Percentiles rank a stretch among this genome's conserved stretches.
Evolutionary conservation across 1,140 invertebrate species (phyloP).

Genomic region (Eurosta solidaginis): DNA sequence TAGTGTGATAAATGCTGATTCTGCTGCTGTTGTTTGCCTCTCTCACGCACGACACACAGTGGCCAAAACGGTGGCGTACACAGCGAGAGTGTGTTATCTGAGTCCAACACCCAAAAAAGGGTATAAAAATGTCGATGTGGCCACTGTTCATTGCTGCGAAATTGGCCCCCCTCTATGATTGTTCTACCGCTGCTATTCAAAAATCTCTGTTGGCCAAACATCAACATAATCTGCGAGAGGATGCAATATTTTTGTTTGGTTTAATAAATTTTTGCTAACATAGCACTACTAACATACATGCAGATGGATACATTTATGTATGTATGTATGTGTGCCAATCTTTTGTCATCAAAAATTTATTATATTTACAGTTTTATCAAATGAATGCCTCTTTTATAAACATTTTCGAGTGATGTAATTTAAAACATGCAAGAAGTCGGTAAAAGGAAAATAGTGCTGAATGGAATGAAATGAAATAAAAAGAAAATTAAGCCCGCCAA

Average conservation of each 20-base stretch:
- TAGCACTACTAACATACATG: not conserved
- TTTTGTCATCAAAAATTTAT: too few species aligned
- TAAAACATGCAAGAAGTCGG: too few species aligned
- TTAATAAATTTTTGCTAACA: not conserved
- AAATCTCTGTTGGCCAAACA: not conserved
- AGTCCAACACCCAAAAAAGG: slow-evolving; percentile 40
- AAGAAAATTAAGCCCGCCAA: too few species aligned
- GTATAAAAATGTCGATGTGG: slow-evolving; percentile 36
- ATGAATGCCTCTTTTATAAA: too few species aligned
- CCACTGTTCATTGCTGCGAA: not conserved
- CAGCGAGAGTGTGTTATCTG: slow-evolving; percentile 35
- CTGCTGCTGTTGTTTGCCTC: not conserved
- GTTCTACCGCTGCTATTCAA: too few species aligned
- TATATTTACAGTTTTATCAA: too few species aligned
- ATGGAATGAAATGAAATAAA: too few species aligned
- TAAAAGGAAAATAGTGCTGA: too few species aligned
- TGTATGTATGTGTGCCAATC: not conserved
- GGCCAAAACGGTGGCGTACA: not conserved
- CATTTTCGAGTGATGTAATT: too few species aligned
- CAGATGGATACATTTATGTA: not conserved
- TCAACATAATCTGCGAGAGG: not conserved
- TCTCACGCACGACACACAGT: not conserved
- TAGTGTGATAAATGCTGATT: not conserved
- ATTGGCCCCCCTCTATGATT: not conserved
- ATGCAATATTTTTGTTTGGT: not conserved